These are phyloP conservation scores for Callaeas wilsoni DNA, from an alignment of 2,113 vertebrate genomes.

Conservation along the genomic window DNA sequence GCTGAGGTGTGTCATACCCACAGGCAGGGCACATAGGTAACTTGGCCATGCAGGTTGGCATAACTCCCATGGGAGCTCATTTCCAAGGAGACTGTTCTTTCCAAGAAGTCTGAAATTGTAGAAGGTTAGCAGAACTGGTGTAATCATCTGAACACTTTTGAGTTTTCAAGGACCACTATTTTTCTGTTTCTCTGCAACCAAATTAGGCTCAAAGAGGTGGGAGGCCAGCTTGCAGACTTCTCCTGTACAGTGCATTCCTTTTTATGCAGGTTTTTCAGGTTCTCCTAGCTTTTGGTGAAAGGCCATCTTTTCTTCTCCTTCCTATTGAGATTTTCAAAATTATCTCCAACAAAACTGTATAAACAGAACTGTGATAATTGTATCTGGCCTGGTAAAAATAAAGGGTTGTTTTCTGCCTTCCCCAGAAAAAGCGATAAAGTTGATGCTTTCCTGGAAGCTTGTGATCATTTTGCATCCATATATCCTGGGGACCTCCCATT, in stretches of 20 bases:
- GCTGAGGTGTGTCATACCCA: neutral
- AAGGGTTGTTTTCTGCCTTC: neutral
- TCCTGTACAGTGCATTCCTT: neutral
- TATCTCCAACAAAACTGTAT: neutral
- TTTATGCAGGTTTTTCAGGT: neutral
- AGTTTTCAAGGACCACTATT: neutral
- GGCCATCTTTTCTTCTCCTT: neutral
- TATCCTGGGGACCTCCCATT: neutral
- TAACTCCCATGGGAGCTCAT: neutral
- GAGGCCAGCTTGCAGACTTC: neutral
- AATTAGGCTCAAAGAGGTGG: neutral
- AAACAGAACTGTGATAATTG: neutral
- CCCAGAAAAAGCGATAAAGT: neutral
- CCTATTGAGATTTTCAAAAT: neutral
- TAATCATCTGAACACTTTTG: neutral
- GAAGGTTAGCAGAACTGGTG: neutral
- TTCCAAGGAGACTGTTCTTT: neutral
- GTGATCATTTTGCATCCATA: neutral
- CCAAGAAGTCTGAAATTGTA: neutral
- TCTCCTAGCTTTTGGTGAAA: neutral
- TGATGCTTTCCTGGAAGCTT: neutral
- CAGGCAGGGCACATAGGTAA: neutral
- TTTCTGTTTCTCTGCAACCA: neutral
- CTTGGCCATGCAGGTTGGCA: neutral
- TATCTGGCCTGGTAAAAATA: neutral